Evolutionary conservation across 2,797 vertebrate genomes (phyloP), one percentile per base, ranked within the genome.

Genomic region (Hydrophis major): DNA sequence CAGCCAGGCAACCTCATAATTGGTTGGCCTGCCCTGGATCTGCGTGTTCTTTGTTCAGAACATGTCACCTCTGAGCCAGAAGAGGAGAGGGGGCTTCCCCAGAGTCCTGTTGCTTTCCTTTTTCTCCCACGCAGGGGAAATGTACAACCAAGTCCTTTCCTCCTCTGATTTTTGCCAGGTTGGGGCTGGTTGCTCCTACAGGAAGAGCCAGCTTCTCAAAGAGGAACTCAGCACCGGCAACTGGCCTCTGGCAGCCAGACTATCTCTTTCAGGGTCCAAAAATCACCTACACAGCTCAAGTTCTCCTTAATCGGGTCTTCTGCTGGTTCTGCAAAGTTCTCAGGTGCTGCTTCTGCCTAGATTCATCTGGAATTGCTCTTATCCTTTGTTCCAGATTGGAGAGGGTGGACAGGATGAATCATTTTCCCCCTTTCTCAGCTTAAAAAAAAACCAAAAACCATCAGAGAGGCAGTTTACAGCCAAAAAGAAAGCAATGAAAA

Each of bases 41-140:
- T 57, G 50, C 16, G 12, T 91, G 18, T 37, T 83, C 63, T 87
- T 93, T 56, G 57, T 63, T 25, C n/a, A 53, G 47, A 69, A 16
- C 66, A 55, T 78, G 87, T 56, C 56, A 32, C 8, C 6, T 63
- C 89, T 7, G 6, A 63, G 47, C 32, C 78, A 86, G 59, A 61
- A 50, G 47, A 50, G 3, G 53, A 50, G 53, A 7, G 83, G 57
- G 50, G 88, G 37, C 57, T 61, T 25, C 32, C 89, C 86, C 50
- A 56, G 86, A 94, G 96, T 93, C 90, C 92, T 13, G 42, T 96
- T 69, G 66, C 63, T 78, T 95, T 96, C 92, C 93, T 89, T 90
- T 96, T 94, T 32, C 94, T 95, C 96, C 97, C 95, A 95, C 95
- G 37, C 95, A 12, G 60, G 95, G 97, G 96, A 96, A 96, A 94